phyloP scores from a whole-genome alignment of 2,797 vertebrate species.

The Myotis daubentonii region DNA sequence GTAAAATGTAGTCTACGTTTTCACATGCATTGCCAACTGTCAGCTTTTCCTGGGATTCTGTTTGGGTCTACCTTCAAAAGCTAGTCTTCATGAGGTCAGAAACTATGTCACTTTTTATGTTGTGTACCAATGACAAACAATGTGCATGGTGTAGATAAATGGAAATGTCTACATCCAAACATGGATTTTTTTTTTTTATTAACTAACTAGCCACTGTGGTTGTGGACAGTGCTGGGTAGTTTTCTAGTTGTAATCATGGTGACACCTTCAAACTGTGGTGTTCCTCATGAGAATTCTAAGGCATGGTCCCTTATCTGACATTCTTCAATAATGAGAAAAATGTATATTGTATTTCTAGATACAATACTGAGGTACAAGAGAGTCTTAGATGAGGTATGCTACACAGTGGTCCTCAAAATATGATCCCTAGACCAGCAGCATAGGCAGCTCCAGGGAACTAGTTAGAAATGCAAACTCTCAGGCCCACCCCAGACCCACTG shows the following conservation, averaged over 20 bases:
- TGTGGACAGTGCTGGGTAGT: background rate
- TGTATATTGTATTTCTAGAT: background rate
- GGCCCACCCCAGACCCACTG: background rate
- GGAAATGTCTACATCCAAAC: background rate
- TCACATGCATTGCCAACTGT: background rate
- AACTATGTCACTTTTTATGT: background rate
- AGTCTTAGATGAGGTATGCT: background rate
- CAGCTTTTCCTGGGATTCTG: background rate
- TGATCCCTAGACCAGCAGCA: background rate
- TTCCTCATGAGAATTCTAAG: background rate
- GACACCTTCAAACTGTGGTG: background rate
- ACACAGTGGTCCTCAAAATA: background rate
- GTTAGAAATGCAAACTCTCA: background rate
- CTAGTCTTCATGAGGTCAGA: background rate
- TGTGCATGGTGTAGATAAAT: background rate
- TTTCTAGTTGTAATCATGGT: background rate
- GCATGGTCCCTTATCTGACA: background rate
- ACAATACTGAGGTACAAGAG: background rate
- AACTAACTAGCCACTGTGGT: background rate
- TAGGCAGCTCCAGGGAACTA: background rate
- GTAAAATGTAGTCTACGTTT: constrained; percentile 49
- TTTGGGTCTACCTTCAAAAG: constrained; percentile 2
- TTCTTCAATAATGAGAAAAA: constrained; percentile 28
- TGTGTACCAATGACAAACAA: background rate
- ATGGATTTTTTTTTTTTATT: background rate